Evolutionary conservation across 2,797 vertebrate genomes (phyloP).

Genomic region (Lagodon rhomboides): DNA sequence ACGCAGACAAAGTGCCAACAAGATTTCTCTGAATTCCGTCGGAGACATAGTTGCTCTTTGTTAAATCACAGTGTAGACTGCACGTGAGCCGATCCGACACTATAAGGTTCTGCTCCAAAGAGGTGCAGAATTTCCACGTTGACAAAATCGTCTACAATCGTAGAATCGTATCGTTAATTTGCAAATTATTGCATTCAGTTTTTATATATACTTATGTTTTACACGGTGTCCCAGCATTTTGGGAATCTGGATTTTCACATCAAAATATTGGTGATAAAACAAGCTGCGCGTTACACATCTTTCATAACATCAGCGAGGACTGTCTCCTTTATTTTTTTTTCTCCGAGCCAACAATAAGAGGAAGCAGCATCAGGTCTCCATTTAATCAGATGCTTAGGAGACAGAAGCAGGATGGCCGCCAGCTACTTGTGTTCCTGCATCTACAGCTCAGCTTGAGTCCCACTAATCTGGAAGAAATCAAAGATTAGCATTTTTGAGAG

Average conservation of each 20-base stretch:
- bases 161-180: no score
- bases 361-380: slow-evolving; percentile 60
- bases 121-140: neutral
- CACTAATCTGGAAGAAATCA: slow-evolving; percentile 84
- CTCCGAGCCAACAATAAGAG: slow-evolving; percentile 55
- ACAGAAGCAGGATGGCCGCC: slow-evolving; percentile 68
- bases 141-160: neutral
- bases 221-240: no score
- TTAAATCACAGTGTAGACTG: slow-evolving; percentile 20
- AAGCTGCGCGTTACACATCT: slow-evolving; percentile 29
- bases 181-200: no score
- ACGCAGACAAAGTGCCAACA: slow-evolving; percentile 33
- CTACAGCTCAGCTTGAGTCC: slow-evolving; percentile 74
- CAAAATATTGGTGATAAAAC: slow-evolving; percentile 42
- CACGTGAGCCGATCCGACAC: slow-evolving; percentile 4
- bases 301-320: slow-evolving; percentile 44
- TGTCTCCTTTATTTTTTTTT: slow-evolving; percentile 36
- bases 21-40: slow-evolving; percentile 35
- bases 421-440: slow-evolving; percentile 74
- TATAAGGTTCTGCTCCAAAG: slow-evolving; percentile 1
- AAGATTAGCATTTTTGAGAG: slow-evolving; percentile 84
- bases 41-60: slow-evolving; percentile 23
- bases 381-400: slow-evolving; percentile 75
- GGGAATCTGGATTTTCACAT: neutral
- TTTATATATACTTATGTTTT: no score